Conservation (phyloP, 1,140 invertebrate species). For the Bombus picipes region DNA sequence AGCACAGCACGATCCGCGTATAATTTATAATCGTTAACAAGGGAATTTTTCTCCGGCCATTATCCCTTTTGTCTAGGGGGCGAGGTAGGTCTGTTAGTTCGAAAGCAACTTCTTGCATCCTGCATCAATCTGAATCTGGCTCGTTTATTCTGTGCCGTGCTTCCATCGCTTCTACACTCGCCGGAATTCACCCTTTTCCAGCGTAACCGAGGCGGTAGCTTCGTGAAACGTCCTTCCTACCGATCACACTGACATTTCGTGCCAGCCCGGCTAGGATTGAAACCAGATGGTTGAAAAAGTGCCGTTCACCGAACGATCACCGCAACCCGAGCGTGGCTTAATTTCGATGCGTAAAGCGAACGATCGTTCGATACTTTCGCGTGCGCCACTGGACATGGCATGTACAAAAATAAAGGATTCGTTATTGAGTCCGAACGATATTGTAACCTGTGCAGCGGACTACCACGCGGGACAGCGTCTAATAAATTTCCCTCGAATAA, state of each 20-base stretch:
- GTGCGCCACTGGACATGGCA: slow-evolving; percentile 27
- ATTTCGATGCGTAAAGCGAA: slow-evolving; percentile 69
- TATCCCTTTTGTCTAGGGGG: slow-evolving; percentile 37
- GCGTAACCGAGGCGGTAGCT: slow-evolving; percentile 9
- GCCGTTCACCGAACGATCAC: slow-evolving; percentile 50
- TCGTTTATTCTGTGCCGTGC: slow-evolving; percentile 48
- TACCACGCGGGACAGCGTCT: slow-evolving; percentile 21
- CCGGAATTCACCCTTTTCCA: slow-evolving; percentile 38
- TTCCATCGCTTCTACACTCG: slow-evolving; percentile 12
- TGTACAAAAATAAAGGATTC: slow-evolving; percentile 51
- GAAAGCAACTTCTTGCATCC: slow-evolving; percentile 56
- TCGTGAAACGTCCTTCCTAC: slow-evolving; percentile 41
- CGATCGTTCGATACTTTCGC: not conserved
- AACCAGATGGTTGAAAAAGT: slow-evolving; percentile 56
- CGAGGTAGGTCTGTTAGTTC: slow-evolving; percentile 30
- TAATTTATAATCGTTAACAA: slow-evolving; percentile 42
- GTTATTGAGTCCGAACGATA: slow-evolving; percentile 47
- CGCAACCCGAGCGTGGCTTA: slow-evolving; percentile 59
- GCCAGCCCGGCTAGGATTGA: slow-evolving; percentile 24
- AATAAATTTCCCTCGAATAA: slow-evolving; percentile 47
- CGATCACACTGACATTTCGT: slow-evolving; percentile 27
- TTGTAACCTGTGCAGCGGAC: slow-evolving; percentile 37
- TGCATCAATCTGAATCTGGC: slow-evolving; percentile 61
- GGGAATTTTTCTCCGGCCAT: slow-evolving; percentile 43
- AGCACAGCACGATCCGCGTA: not conserved